Base-by-base conservation (phyloP, 2,113 vertebrate genomes). In the Micromys minutus region DNA sequence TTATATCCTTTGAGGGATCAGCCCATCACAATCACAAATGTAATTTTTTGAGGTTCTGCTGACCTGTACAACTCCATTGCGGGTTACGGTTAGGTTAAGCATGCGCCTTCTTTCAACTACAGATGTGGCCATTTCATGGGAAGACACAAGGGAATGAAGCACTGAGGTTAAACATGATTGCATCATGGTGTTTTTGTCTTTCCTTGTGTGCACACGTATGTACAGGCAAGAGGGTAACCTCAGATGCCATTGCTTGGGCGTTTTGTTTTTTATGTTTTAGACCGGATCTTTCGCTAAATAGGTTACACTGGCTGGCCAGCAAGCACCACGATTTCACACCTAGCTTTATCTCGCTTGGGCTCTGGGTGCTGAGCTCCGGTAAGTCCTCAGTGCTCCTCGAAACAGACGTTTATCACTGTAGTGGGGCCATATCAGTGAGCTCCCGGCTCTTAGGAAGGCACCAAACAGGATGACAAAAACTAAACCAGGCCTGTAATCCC, bases 21-120 rank as follows among this genome's bases (percentile, higher is more conserved):
- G 24, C 29, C 80, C 39, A 61, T 61, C 57, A 31, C 16, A 5
- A 61, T 97, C 42, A 75, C 61, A 75, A 1, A 86, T 89, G 83
- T 91, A 65, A 74, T 57, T 6, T 93, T n/a, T 59, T 79, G 88
- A 89, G 86, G 45, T 42, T 87, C 94, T 93, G 95, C 91, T 89
- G 87, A 22, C 57, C 87, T 63, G 39, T 17, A 22, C 29, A 74
- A 19, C 59, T 29, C 61, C 17, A 19, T 15, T 93, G 93, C 24
- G 21, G 71, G 69, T 57, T 72, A 71, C 22, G 52, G 45, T 47
- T 59, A 36, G 69, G 80, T 80, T 31, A 59, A 92, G 39, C 29
- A 34, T 65, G 0, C 24, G 0, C 42, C 83, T 90, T 81, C 21
- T 7, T 90, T 81, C 63, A 1, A 95, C 50, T 29, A 24, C 12